Base-by-base conservation (phyloP, 2,113 vertebrate genomes). In the Amphiprion ocellaris region DNA sequence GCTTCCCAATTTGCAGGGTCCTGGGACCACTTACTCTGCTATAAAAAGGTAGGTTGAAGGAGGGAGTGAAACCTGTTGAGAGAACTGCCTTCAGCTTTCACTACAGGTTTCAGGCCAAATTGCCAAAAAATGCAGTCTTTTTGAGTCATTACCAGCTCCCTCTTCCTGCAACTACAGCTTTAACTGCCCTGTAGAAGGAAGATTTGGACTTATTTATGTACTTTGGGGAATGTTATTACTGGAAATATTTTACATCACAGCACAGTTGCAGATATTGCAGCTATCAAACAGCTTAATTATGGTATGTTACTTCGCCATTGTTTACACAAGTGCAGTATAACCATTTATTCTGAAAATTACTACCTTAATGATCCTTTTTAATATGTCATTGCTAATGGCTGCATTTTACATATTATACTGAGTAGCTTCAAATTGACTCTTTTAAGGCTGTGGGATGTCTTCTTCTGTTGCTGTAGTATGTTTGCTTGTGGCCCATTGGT, bases 1-100 rank as follows among this genome's bases (percentile, higher is more conserved):
- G 49, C 88, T 77, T 84, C 73, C 68, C 74, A 91, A 85, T 90
- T 89, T 85, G 59, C 58, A 74, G 79, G 69, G 75, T 88, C 79
- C 69, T 55, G 58, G 66, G 79, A 85, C 63, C 41, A 70, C 74
- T 90, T 87, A 86, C 46, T 86, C 53, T 69, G 69, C 65, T 87
- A 87, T 85, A 77, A 87, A 79, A 79, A 69, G 58, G 71, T 54
- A 70, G 67, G 69, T 21, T 73, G 61, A 67, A 58, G 47, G 81
- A 74, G 66, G 21, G 60, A 77, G 71, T 50, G 59, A 55, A 54
- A 60, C 54, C 53, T 81, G 72, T 69, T 59, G 73, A 79, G 83
- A 59, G 59, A 83, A 77, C 30, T 64, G 39, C 80, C 73, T 61
- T 72, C 64, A 82, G 72, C 64, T 46, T n/a, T 71, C 50, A 39